Percentiles rank a stretch among this genome's conserved stretches.
These are phyloP conservation scores for Falco concolor DNA, from an alignment of 2,797 vertebrate genomes.

Conservation along the genomic window DNA sequence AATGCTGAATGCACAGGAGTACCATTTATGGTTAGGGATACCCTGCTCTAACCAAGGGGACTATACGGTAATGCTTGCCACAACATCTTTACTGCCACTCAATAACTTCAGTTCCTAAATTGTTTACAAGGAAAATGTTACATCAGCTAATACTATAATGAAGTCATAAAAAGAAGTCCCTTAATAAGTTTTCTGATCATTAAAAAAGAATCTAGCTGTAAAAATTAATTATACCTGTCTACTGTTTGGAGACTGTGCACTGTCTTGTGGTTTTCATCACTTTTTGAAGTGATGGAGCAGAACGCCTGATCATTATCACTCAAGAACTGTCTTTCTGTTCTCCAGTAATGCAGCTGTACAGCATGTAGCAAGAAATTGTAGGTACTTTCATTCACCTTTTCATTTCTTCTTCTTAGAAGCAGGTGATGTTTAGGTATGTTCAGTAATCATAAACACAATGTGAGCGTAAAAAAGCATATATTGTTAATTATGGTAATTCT, in stretches of 20 bases:
- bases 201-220: neutral
- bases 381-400: neutral
- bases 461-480: neutral
- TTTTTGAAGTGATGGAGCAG: neutral
- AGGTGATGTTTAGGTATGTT: neutral
- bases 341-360: neutral
- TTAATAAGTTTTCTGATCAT: neutral
- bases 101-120: neutral
- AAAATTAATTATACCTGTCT: neutral
- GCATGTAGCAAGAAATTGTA: neutral
- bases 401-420: neutral
- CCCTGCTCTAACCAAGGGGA: neutral
- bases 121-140: neutral
- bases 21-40: neutral
- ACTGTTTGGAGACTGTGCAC: fast-evolving
- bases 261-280: neutral
- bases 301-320: neutral
- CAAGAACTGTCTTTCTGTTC: neutral
- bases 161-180: neutral
- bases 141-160: neutral
- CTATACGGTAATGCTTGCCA: neutral
- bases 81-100: neutral
- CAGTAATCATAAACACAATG: neutral
- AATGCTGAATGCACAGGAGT: neutral
- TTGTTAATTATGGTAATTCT: neutral